Evolutionary conservation across 2,113 vertebrate species (phyloP).

Genomic region (Bubalus kerabau): DNA sequence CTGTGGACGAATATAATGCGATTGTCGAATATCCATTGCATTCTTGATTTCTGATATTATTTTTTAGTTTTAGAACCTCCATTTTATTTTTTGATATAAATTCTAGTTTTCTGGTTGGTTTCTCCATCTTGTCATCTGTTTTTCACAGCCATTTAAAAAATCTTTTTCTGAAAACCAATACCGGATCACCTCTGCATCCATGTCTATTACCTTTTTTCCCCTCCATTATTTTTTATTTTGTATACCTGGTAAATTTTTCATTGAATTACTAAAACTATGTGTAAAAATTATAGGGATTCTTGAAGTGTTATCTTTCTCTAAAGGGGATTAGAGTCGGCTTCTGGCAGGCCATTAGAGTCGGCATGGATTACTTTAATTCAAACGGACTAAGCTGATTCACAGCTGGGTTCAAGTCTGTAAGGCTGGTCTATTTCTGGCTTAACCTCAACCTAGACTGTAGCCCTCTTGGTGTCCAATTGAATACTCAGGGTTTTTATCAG

Average conservation of each 20-base stretch:
- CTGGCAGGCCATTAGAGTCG: not conserved
- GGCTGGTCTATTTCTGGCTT: not conserved
- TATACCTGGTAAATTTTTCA: not conserved
- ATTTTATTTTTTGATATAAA: not conserved
- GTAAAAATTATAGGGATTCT: not conserved
- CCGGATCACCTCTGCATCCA: not conserved
- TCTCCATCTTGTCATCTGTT: not conserved
- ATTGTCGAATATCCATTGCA: not conserved
- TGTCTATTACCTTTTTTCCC: not conserved
- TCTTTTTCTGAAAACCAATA: not conserved
- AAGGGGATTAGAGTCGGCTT: not conserved
- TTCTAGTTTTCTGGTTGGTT: not conserved
- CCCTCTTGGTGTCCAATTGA: not conserved
- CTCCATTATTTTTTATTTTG: not conserved
- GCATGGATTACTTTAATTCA: not conserved
- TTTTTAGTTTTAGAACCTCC: not conserved
- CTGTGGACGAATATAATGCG: not conserved
- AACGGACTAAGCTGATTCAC: not conserved
- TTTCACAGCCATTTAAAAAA: not conserved
- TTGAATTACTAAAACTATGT: not conserved
- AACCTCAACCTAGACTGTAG: not conserved
- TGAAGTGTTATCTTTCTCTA: not conserved
- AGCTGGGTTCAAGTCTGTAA: not conserved
- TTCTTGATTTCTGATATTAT: not conserved
- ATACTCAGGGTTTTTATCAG: not conserved